These are phyloP conservation scores for Pimpla rufipes DNA, from an alignment of 2,888 invertebrate genomes.

Conservation along the genomic window DNA sequence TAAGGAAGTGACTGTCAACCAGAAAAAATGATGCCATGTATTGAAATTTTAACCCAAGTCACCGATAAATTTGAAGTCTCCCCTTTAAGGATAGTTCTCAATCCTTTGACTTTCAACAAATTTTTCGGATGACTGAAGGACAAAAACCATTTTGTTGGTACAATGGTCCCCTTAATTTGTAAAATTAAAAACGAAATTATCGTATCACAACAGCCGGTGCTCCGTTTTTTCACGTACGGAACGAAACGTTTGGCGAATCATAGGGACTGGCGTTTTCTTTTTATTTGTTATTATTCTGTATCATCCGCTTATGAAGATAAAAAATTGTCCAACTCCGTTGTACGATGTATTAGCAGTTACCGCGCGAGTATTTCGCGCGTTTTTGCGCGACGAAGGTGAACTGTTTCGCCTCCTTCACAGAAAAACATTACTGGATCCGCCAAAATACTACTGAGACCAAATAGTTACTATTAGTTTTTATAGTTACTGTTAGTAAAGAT, in stretches of 20 bases:
- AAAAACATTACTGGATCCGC: too few relatives aligned
- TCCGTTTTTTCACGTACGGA: background rate
- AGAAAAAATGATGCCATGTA: too few relatives aligned
- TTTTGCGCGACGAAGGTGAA: constrained; percentile 5
- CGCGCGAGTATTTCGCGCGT: constrained; percentile 12
- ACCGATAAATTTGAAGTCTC: too few relatives aligned
- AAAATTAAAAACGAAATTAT: constrained; percentile 4
- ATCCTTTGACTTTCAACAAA: too few relatives aligned
- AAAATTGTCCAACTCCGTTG: constrained; percentile 26
- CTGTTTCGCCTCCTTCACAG: background rate
- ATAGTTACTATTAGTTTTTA: background rate
- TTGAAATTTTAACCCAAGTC: too few relatives aligned
- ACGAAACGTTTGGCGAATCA: constrained; percentile 7
- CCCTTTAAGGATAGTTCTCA: too few relatives aligned
- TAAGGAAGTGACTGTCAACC: too few relatives aligned
- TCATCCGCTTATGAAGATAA: background rate
- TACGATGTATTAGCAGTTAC: constrained; percentile 14
- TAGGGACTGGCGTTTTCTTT: background rate
- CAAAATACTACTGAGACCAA: background rate
- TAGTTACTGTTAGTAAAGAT: too few relatives aligned
- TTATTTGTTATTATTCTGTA: background rate
- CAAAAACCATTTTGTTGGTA: too few relatives aligned
- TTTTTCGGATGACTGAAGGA: too few relatives aligned
- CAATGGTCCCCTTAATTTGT: background rate
- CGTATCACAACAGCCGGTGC: background rate